A percentile compares a stretch with the other conserved stretches of the same genome.
phyloP scores from a whole-genome alignment of 1,140 invertebrate genomes.

The Lordiphosa clarofinis region DNA sequence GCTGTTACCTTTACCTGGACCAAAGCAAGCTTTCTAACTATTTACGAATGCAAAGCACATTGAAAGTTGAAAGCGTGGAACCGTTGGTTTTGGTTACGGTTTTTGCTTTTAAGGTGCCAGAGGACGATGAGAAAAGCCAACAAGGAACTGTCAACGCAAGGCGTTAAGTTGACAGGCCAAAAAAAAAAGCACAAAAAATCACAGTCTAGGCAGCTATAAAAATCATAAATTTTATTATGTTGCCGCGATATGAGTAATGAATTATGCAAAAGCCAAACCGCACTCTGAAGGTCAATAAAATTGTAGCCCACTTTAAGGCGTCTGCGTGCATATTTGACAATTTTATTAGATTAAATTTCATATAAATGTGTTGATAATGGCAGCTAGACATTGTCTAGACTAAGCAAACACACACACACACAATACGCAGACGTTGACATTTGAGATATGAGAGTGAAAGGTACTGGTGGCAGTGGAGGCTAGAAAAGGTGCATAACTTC shows the following conservation, averaged over 20 bases:
- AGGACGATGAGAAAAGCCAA: conserved; percentile 9
- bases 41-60: conserved; percentile 72
- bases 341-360: conserved; percentile 69
- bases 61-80: conserved; percentile 61
- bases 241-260: conserved; percentile 27
- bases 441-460: conserved; percentile 45
- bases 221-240: conserved; percentile 66
- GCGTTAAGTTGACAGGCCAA: conserved; percentile 57
- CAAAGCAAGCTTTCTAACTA: conserved; percentile 34
- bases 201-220: conserved; percentile 52
- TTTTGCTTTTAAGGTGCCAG: conserved; percentile 60
- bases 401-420: conserved; percentile 32
- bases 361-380: conserved; percentile 69
- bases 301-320: conserved; percentile 25
- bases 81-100: conserved; percentile 46
- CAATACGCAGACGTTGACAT: conserved; percentile 43
- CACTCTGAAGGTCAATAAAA: conserved; percentile 46
- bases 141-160: conserved; percentile 45
- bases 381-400: conserved; percentile 67
- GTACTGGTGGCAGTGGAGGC: conserved; percentile 9
- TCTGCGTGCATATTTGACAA: conserved; percentile 55
- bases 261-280: conserved; percentile 38
- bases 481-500: conserved; percentile 32
- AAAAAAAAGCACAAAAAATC: conserved; percentile 35
- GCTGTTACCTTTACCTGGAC: conserved; percentile 30